A percentile compares a stretch with the other conserved stretches of the same genome.
Conservation (phyloP, 2,797 vertebrate genomes). For the Calcarius lapponicus region DNA sequence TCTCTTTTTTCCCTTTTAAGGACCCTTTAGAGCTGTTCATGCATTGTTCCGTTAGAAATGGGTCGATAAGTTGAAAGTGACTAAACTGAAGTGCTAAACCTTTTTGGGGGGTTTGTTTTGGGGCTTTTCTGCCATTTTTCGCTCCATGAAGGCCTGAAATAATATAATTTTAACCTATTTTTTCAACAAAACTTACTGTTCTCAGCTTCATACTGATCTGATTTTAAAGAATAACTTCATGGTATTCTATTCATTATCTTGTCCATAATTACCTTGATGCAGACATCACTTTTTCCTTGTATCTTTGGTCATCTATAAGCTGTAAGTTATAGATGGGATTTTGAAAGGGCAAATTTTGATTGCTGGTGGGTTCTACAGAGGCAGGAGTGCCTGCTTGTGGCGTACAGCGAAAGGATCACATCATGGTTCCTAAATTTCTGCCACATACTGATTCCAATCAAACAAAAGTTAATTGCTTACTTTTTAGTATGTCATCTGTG, state of each 20-base stretch:
- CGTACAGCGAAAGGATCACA: background rate
- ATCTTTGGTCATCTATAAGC: background rate
- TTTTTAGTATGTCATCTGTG: background rate
- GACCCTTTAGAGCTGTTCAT: background rate
- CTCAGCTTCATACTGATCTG: background rate
- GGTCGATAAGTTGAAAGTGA: background rate
- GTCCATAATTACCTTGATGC: background rate
- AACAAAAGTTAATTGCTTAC: background rate
- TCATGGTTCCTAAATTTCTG: background rate
- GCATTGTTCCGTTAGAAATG: background rate
- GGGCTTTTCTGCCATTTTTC: background rate
- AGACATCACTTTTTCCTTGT: background rate
- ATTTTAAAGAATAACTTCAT: background rate
- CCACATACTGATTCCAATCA: background rate
- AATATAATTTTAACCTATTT: background rate
- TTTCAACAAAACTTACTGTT: background rate
- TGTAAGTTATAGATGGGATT: background rate
- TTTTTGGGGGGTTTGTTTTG: background rate
- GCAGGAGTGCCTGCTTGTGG: background rate
- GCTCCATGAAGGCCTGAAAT: background rate
- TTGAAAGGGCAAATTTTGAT: background rate
- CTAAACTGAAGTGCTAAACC: background rate
- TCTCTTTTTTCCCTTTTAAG: slow-evolving; percentile 23
- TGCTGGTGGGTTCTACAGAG: background rate
- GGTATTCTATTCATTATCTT: background rate